A percentile compares a stretch with the other conserved stretches of the same genome.
Conservation (phyloP, 1,140 invertebrate species). For the silkworm (Bombyx mori) region ASM3026992v2 NC_085118.1:8217001-8217500, state of each 20-base stretch:
- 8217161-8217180: too few relatives aligned
- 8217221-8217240: constrained; percentile 6
- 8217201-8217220: constrained; percentile 1
- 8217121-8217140: too few relatives aligned
- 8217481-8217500: too few relatives aligned
- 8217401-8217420: constrained; percentile 36
- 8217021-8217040: too few relatives aligned
- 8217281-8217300: constrained; percentile 47
- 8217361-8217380: constrained; percentile 48
- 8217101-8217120: too few relatives aligned
- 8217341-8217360: constrained; percentile 31
- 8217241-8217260: constrained; percentile 35
- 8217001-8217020: too few relatives aligned
- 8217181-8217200: too few relatives aligned
- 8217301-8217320: constrained; percentile 34
- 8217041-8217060: too few relatives aligned
- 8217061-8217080: too few relatives aligned
- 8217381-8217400: constrained; percentile 44
- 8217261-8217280: constrained; percentile 37
- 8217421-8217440: constrained; percentile 22
- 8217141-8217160: too few relatives aligned
- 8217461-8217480: constrained; percentile 1
- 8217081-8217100: too few relatives aligned
- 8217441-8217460: constrained; percentile 11
- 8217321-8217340: constrained; percentile 41